Evolutionary conservation across 1,140 invertebrate genomes (phyloP).

Genomic region (Helicoverpa armigera): DNA sequence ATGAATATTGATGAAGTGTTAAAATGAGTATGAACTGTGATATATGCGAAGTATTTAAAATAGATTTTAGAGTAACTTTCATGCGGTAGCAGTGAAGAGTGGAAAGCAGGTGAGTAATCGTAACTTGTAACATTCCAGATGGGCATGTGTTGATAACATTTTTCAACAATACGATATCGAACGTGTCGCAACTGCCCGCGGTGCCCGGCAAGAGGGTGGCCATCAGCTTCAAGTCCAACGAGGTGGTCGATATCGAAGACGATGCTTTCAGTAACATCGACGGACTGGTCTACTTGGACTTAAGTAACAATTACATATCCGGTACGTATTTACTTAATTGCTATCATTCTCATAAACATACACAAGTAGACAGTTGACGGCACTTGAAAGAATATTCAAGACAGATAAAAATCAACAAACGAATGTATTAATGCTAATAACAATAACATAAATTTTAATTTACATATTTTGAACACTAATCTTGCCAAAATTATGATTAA

Average conservation of each 20-base stretch:
- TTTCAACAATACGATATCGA: constrained; percentile 80
- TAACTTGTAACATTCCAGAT: constrained; percentile 65
- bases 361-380: not conserved
- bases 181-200: constrained; percentile 70
- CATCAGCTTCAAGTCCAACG: constrained; percentile 83
- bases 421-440: not conserved
- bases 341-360: not conserved
- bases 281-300: constrained; percentile 89
- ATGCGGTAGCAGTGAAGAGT: not conserved
- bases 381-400: constrained; percentile 7
- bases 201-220: constrained; percentile 73
- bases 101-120: not conserved
- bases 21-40: constrained; percentile 15
- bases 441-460: not conserved
- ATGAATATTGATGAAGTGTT: constrained; percentile 40
- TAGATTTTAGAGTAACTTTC: not conserved
- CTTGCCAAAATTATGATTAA: not conserved
- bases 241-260: constrained; percentile 87
- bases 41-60: constrained; percentile 2
- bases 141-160: constrained; percentile 77
- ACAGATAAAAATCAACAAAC: not conserved
- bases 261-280: constrained; percentile 89
- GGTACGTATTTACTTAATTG: constrained; percentile 80
- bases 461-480: constrained; percentile 2
- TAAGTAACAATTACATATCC: constrained; percentile 90